Conservation (phyloP, 2,888 invertebrate genomes). For the Nephrotoma guestfalica region DNA sequence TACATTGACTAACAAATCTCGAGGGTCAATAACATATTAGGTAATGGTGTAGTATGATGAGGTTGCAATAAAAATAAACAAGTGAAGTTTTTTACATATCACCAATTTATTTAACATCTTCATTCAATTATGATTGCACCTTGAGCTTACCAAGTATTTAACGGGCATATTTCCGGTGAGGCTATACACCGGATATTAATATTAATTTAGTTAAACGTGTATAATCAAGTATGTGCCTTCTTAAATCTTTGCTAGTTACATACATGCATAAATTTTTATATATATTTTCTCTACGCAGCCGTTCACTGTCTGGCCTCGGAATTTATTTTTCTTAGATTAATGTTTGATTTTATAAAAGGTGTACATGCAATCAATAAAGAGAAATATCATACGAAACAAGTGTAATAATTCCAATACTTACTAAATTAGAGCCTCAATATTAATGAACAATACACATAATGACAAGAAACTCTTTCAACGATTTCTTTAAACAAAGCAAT, state of each 20-base stretch:
- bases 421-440: no score
- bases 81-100: not conserved
- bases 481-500: not conserved
- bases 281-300: not conserved
- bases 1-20: not conserved
- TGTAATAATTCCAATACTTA: no score
- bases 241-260: not conserved
- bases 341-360: no score
- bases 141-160: not conserved
- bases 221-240: not conserved
- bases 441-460: not conserved
- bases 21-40: not conserved
- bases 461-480: not conserved
- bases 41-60: not conserved
- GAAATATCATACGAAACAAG: no score
- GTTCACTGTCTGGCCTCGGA: not conserved
- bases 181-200: not conserved
- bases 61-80: not conserved
- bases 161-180: not conserved
- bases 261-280: not conserved
- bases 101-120: not conserved
- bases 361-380: no score
- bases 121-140: not conserved
- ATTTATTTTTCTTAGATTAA: not conserved
- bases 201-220: not conserved